Conservation (phyloP, 2,797 vertebrate genomes). For the Acropternis orthonyx region DNA sequence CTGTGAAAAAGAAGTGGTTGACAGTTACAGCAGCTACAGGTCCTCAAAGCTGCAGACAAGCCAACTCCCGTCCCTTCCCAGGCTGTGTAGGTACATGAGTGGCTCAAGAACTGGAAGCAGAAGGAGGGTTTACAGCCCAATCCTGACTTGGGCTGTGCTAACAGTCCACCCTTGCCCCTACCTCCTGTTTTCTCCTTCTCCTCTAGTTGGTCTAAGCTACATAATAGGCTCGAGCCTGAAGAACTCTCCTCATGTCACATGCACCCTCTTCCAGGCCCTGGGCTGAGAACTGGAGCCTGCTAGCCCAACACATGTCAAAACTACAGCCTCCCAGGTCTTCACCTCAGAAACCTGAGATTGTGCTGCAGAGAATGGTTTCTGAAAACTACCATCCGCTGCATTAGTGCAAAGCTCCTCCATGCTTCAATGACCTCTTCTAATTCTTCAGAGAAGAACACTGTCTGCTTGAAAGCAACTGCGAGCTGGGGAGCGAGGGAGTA, state of each 20-base stretch:
- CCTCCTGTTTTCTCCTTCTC: not conserved
- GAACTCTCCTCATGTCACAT: not conserved
- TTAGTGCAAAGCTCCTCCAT: not conserved
- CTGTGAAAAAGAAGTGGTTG: not conserved
- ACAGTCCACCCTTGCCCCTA: not conserved
- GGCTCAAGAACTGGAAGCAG: not conserved
- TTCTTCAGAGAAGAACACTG: not conserved
- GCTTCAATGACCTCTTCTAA: not conserved
- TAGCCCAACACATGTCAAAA: not conserved
- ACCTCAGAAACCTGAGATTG: not conserved
- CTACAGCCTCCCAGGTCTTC: not conserved
- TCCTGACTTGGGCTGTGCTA: not conserved
- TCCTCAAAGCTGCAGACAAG: not conserved
- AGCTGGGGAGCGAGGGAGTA: not conserved
- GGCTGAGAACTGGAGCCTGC: not conserved
- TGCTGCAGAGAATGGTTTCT: not conserved
- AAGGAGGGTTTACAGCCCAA: fast-evolving
- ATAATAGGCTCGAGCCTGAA: fast-evolving
- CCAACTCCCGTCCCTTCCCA: not conserved
- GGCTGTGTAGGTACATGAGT: not conserved
- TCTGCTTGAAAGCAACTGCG: not conserved
- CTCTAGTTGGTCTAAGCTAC: not conserved
- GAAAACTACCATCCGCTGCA: not conserved
- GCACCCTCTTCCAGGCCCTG: not conserved
- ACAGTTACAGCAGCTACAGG: not conserved